phyloP scores from a whole-genome alignment of 2,888 invertebrate genomes.

The Norana najaformis region DNA sequence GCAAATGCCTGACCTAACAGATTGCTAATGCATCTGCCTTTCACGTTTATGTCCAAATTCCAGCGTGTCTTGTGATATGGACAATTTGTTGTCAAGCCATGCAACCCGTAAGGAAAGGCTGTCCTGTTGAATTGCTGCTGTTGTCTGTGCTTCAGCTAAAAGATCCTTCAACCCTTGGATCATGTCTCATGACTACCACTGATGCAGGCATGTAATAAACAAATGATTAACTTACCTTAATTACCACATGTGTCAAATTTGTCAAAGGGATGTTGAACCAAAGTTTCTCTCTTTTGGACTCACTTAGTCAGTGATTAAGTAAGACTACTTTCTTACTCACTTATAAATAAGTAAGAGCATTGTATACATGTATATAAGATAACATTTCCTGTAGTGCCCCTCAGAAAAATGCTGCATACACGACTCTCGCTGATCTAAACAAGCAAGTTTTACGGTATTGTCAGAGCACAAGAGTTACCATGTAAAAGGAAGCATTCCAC shows the following conservation, averaged over 20 bases:
- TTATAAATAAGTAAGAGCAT: not conserved
- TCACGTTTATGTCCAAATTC: too few relatives aligned
- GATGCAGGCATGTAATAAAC: too few relatives aligned
- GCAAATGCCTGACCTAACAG: too few relatives aligned
- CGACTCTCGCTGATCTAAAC: not conserved
- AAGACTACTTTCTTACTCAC: not conserved
- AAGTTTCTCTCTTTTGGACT: not conserved
- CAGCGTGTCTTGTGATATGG: too few relatives aligned
- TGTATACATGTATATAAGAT: not conserved
- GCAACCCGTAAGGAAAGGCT: too few relatives aligned
- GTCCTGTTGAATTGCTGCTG: too few relatives aligned
- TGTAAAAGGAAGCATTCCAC: conserved; percentile 5
- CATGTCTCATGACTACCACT: too few relatives aligned
- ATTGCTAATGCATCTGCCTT: too few relatives aligned
- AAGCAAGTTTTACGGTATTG: not conserved
- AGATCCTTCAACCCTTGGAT: too few relatives aligned
- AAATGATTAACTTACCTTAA: not conserved
- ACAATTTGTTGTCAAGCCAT: too few relatives aligned
- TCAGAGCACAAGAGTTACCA: not conserved
- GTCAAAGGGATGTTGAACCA: not conserved
- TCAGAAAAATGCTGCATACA: not conserved
- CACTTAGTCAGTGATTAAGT: not conserved
- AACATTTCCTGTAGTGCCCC: not conserved
- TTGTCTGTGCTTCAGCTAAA: too few relatives aligned
- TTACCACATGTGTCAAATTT: conserved; percentile 5